Evolutionary conservation across 2,797 vertebrate genomes (phyloP), one percentile per base, ranked within the genome.

Genomic region (Eulemur albifrons): DNA sequence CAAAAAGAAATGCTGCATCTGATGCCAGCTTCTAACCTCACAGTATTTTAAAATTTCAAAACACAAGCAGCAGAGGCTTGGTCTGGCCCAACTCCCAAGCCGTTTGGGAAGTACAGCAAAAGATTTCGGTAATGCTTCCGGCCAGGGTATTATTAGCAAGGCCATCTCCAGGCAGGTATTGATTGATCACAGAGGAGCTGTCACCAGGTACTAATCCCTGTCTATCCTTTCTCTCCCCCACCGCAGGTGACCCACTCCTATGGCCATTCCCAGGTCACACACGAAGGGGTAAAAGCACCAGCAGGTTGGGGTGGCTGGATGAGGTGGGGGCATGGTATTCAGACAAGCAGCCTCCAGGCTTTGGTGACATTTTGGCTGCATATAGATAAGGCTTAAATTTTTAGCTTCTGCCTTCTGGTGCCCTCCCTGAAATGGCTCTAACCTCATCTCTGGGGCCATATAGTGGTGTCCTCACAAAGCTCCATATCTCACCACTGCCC

Each of bases 181-280:
- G 94, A 95, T 95, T 89, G 94, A 95, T 95, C 79, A 70, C 88
- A 91, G 45, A n/a, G 54, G 32, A 88, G 45, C 15, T 14, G 45
- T 57, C n/a, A 65, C 11, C 6, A 4, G 20, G 35, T 54, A 38
- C 45, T 54, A 52, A 93, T 65, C 72, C 67, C 30, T n/a, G 17
- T 72, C 35, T 25, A 7, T 70, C 23, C 32, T 65, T 79, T 20
- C 45, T 72, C 50, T 83, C 52, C 77, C 13, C 50, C 35, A 8
- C 18, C 1, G 32, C 50, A 84, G 61, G 61, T 25, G 12, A 54
- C 30, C 38, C 79, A 32, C 52, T 93, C 91, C 52, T 27, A 7
- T 0, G 75, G 65, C 30, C 25, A 43, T 20, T 0, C 82, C 18
- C 12, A 18, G 72, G 38, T 50, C 12, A 81, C 15, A 67, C 27